A percentile compares a stretch with the other conserved stretches of the same genome.
phyloP scores from a whole-genome alignment of 92 coral and sea anemone species.

The Desmophyllum pertusum region DNA sequence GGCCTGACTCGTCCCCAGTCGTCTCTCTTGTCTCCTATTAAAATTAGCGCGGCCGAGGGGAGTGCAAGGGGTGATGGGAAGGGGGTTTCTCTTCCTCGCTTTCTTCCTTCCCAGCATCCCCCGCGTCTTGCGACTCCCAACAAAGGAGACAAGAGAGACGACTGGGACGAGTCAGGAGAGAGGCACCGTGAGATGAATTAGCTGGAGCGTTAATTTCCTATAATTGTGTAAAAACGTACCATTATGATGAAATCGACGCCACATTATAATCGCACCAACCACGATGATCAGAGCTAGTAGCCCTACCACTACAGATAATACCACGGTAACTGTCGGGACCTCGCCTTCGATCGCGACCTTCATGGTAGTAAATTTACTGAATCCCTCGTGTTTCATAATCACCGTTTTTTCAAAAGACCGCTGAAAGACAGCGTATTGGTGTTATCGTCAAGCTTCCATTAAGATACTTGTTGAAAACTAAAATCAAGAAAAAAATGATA shows the following conservation, averaged over 20 bases:
- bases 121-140: too few species aligned
- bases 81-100: too few species aligned
- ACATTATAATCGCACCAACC: background rate
- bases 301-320: background rate
- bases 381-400: slow-evolving; percentile 30
- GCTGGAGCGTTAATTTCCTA: too few species aligned
- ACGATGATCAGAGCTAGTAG: background rate
- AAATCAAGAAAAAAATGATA: background rate
- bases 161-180: too few species aligned
- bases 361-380: slow-evolving; percentile 5
- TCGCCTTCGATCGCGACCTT: background rate
- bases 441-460: slow-evolving; percentile 13
- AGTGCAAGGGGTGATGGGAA: too few species aligned
- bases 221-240: too few species aligned
- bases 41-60: too few species aligned
- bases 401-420: slow-evolving; percentile 32
- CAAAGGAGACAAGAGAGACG: too few species aligned
- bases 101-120: too few species aligned
- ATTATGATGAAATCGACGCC: slow-evolving; percentile 1
- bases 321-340: background rate
- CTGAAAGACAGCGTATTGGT: slow-evolving; percentile 27
- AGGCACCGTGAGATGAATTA: too few species aligned
- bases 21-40: too few species aligned
- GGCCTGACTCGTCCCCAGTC: too few species aligned
- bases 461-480: background rate